Base-by-base conservation (phyloP, 1,140 invertebrate genomes). In the Drosophila sucinea region DNA sequence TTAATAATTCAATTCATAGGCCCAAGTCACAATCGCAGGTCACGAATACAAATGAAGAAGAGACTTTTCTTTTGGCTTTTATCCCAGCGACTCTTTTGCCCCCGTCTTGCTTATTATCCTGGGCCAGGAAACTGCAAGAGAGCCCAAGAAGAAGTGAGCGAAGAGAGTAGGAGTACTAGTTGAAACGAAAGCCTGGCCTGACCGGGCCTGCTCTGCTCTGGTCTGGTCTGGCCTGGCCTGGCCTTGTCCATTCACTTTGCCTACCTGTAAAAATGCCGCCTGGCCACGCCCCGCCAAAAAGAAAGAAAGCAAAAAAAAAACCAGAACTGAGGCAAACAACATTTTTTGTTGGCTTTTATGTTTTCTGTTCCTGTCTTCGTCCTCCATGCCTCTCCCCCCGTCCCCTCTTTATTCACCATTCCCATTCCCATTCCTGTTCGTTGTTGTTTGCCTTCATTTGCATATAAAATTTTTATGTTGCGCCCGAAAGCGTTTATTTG, bases 1-100 rank as follows among this genome's bases (percentile, higher is more conserved):
- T 86, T 86, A 86, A 86, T 86, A 86, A 86, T 86, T 86, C 83
- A 86, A 86, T 86, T 86, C 83, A 87, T 86, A 86, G 83, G 82
- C 82, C 33, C 83, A 80, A 51, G 83, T 79, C 83, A 87, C 79
- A 87, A 61, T 70, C 74, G 70, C 79, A 83, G 44, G 83, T 73
- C 83, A 87, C 79, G 83, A 79, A 83, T 83, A 83, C 79, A 82
- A 84, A 77, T 47, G 64, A 56, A 72, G 60, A 51, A 6, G 17
- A 54, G 44, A 65, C 41, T 54, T 29, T 33, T 30, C 35, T 38
- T 66, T 56, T 66, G 51, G 38, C 30, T 38, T 66, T 51, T 40
- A 32, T 54, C 23, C 44, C 44, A 11, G 6, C 17, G 17, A 47
- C 44, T 47, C 44, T 51, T 27, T n/a, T 17, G 25, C 1, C 7